Conservation (phyloP, 2,888 invertebrate genomes). For the Pyrrhosoma nymphula region DNA sequence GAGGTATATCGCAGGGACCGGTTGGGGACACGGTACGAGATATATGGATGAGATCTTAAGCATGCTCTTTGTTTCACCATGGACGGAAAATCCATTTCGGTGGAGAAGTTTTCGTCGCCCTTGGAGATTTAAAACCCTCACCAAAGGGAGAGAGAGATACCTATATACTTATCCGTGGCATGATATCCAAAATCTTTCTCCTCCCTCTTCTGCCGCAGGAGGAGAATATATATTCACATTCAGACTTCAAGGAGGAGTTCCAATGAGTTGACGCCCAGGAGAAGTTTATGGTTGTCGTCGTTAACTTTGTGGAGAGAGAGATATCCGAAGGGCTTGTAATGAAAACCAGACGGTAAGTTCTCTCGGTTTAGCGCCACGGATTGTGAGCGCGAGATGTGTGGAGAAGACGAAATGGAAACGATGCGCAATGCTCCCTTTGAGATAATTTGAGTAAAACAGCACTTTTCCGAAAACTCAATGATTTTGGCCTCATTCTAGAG, state of each 20-base stretch:
- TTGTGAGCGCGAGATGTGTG: too few relatives aligned
- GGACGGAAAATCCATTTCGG: not conserved
- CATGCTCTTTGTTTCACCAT: not conserved
- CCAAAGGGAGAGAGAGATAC: not conserved
- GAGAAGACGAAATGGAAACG: too few relatives aligned
- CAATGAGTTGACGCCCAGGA: not conserved
- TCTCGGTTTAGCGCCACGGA: too few relatives aligned
- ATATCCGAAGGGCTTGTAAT: not conserved
- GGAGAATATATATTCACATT: not conserved
- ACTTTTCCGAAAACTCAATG: too few relatives aligned
- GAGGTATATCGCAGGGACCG: not conserved
- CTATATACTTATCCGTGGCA: not conserved
- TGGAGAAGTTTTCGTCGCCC: not conserved
- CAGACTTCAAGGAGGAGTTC: not conserved
- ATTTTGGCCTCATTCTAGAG: too few relatives aligned
- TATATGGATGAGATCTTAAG: too few relatives aligned
- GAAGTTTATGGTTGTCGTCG: not conserved
- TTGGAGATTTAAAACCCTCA: not conserved
- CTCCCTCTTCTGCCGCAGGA: too few relatives aligned
- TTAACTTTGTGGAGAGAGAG: not conserved
- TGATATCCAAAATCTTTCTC: not conserved
- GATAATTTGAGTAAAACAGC: too few relatives aligned
- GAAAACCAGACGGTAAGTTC: not conserved
- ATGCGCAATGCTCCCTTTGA: too few relatives aligned
- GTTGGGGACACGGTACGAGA: not conserved